phyloP scores from a whole-genome alignment of 2,888 invertebrate species.

The Penaeus monodon region DNA sequence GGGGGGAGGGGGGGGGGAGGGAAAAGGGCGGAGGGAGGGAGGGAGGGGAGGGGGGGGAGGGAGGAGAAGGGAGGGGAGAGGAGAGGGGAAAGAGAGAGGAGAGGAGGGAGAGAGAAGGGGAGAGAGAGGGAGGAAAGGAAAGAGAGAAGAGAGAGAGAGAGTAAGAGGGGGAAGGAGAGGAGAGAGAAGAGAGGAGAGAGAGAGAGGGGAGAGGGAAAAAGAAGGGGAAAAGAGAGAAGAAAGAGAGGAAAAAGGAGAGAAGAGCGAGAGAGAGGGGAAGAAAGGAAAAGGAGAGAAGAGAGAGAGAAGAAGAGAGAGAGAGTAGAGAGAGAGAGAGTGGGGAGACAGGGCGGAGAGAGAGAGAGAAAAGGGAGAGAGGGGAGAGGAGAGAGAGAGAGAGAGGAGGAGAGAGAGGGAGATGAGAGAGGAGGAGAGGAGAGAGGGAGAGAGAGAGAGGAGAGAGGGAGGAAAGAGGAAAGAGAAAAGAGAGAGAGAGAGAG shows the following conservation, averaged over 20 bases:
- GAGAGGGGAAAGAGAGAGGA: no score
- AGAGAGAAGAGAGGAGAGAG: conserved; percentile 72
- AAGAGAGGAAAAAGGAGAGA: conserved; percentile 68
- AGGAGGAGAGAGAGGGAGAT: no score
- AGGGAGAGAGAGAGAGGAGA: no score
- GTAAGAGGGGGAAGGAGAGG: conserved; percentile 70
- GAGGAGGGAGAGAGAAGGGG: not conserved
- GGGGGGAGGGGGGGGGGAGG: not conserved
- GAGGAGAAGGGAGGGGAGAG: not conserved
- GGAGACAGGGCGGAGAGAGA: no score
- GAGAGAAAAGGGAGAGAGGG: no score
- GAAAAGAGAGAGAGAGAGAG: no score
- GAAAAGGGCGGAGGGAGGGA: not conserved
- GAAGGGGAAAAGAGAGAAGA: conserved; percentile 70
- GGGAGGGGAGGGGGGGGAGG: not conserved
- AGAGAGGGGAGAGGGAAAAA: conserved; percentile 65
- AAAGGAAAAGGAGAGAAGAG: not conserved
- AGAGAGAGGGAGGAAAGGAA: not conserved
- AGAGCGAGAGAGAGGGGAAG: not conserved
- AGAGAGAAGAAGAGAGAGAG: not conserved
- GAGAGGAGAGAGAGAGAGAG: no score
- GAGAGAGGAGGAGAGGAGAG: no score
- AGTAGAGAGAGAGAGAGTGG: no score
- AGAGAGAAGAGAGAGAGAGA: conserved; percentile 67
- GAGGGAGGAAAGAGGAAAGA: no score